Evolutionary conservation across 2,113 vertebrate genomes (phyloP), one percentile per base, ranked within the genome.

Genomic region (Archocentrus centrarchus): DNA sequence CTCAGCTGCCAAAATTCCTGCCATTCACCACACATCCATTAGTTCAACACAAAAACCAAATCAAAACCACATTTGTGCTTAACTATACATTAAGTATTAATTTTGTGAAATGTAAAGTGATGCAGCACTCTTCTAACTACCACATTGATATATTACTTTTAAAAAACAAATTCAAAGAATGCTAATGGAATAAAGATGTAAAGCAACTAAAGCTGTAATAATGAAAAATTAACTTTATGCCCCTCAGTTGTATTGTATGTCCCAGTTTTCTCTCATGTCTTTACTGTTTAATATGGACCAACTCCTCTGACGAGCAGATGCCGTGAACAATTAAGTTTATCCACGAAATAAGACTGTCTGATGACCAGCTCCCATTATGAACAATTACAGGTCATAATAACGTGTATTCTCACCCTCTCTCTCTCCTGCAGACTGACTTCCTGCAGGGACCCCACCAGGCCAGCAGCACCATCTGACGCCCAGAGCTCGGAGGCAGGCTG

Each of bases 401-500:
- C 10, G 6, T 24, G 15, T 14, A 75, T 1, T 35, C 88, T 88
- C 90, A 97, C 97, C 96, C 96, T 96, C 18, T 97, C 96, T 81
- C 96, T 96, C 90, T 99, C 98, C 27, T 99, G 98, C 83, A 99
- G 97, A 37, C 98, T 98, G 89, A 98, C 98, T 93, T 99, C 98
- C 77, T 97, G 97, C 84, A 99, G 97, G 80, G 97, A 98, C 32
- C 98, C 98, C 91, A 98, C 97, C 88, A 99, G 91, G 63, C 98
- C 98, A 1, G 98, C 97, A 3, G 98, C 98, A 55, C 98, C 97
- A 68, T 99, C 98, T 32, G 98, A 98, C 15, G 97, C 97, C 97
- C 98, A 98, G 85, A 99, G 96, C 92, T 99, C 98, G 4, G 98
- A 98, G 41, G 98, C 98, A 2, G 98, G 98, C 95, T 98, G 98